These are phyloP conservation scores for Artibeus lituratus DNA, from an alignment of 2,797 vertebrate genomes.

Conservation along the genomic window DNA sequence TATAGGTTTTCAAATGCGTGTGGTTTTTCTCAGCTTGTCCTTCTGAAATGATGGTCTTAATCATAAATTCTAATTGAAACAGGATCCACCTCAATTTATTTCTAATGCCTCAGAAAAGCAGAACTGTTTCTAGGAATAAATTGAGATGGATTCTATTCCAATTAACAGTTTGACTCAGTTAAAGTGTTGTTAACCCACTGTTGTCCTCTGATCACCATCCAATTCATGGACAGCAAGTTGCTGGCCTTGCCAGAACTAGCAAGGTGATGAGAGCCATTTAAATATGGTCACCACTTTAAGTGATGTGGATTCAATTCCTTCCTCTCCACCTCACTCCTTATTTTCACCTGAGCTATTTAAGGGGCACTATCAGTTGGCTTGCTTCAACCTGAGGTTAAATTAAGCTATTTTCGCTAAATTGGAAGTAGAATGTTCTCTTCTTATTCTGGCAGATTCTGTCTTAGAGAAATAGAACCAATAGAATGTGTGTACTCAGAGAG, in stretches of 20 bases:
- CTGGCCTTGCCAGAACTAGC: not conserved
- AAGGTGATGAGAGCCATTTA: not conserved
- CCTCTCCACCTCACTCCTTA: not conserved
- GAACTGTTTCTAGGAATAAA: slow-evolving; percentile 75
- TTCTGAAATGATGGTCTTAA: slow-evolving; percentile 58
- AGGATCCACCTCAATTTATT: slow-evolving; percentile 74
- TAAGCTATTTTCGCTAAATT: not conserved
- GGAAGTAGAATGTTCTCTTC: not conserved
- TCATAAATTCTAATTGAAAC: slow-evolving; percentile 76
- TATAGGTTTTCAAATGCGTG: slow-evolving; percentile 18
- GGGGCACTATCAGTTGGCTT: not conserved
- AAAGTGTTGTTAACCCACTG: slow-evolving; percentile 66
- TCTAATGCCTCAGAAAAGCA: slow-evolving; percentile 70
- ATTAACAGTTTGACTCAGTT: slow-evolving; percentile 71
- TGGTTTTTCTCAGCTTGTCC: slow-evolving; percentile 49
- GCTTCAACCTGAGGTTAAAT: not conserved
- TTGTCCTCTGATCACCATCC: not conserved
- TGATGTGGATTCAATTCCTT: not conserved
- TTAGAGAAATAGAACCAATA: not conserved
- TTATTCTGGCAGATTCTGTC: not conserved
- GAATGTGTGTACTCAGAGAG: not conserved
- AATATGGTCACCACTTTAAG: not conserved
- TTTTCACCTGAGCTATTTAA: not conserved
- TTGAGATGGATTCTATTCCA: slow-evolving; percentile 72
- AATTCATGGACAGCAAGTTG: not conserved